Evolutionary conservation across 2,113 vertebrate species (phyloP), one percentile per base, ranked within the genome.

Genomic region (Rhea americana): DNA sequence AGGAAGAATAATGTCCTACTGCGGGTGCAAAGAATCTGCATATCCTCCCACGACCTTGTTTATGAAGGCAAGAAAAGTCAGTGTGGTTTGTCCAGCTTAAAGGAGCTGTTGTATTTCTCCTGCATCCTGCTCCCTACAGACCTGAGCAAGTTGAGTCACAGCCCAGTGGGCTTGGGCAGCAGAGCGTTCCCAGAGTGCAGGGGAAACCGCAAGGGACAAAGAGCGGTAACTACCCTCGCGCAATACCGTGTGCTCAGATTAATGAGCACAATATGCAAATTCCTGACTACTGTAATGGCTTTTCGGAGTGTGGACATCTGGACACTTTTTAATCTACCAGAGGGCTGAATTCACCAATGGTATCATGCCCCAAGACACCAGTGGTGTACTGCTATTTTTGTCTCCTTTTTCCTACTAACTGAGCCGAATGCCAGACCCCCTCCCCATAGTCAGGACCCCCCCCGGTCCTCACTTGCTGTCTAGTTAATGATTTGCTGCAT

Each of bases 401-500:
- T 82, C 21, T 71, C 14, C 58, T 39, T 77, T 43, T 81, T 68
- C 67, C 75, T 79, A 25, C 51, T 80, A 63, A 37, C 43, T 37
- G 67, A 85, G 48, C 53, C 91, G 71, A 82, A 65, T 85, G 89
- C 47, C 74, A 82, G 82, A 85, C 17, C 25, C 48, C 28, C 28
- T 32, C 16, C 30, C 28, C 59, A 43, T 24, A 61, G 77, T 56
- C 81, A 84, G 26, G 32, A 35, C 35, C 35, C 35, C 35, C 82
- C 87, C 15, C 4, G n/a, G 48, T 59, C 59, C 25, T 61, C 39
- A 51, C 43, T 56, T 72, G 53, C 58, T 89, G 53, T 37, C 68
- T 51, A 56, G 53, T 84, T 87, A 79, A 50, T 86, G 90, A 87
- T 82, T 84, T 91, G 70, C 43, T 91, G 35, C 35, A 43, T 75